A percentile compares a stretch with the other conserved stretches of the same genome.
Conservation (phyloP, 2,797 vertebrate species). For the Lutjanus argentimaculatus region DNA sequence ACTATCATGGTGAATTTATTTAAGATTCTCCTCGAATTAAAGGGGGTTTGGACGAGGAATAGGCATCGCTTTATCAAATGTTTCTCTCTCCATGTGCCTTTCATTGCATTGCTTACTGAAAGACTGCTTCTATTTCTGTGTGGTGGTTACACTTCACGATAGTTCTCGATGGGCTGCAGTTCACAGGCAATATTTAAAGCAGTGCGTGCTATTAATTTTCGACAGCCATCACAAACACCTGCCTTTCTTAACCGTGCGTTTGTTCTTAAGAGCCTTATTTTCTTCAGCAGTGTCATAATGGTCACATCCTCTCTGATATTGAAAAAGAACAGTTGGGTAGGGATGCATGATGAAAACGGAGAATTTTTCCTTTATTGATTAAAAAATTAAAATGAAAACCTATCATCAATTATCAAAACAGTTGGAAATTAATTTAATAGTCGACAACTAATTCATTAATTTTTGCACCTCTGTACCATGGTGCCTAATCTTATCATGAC, state of each 20-base stretch:
- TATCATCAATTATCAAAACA: too few relatives aligned
- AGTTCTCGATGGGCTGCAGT: slow-evolving; percentile 6
- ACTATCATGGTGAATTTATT: slow-evolving; percentile 39
- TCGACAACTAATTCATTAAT: too few relatives aligned
- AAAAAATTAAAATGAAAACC: too few relatives aligned
- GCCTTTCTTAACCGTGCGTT: background rate
- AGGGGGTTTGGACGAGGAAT: slow-evolving; percentile 12
- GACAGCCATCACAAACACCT: background rate
- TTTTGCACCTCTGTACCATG: too few relatives aligned
- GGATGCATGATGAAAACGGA: too few relatives aligned
- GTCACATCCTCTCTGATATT: background rate
- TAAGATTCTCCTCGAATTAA: slow-evolving; percentile 38
- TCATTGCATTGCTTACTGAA: slow-evolving; percentile 5
- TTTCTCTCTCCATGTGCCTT: slow-evolving; percentile 45
- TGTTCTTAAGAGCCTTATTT: background rate
- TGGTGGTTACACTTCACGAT: background rate
- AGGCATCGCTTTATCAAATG: slow-evolving; percentile 34
- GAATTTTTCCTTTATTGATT: too few relatives aligned
- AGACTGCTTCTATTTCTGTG: background rate
- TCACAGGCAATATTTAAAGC: slow-evolving; percentile 24
- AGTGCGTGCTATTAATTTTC: background rate
- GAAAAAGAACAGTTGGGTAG: background rate
- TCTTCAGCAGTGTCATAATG: background rate
- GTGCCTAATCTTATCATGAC: too few relatives aligned
- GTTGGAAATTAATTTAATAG: too few relatives aligned